Base-by-base conservation (phyloP, 35 echinoderm and acorn worm species). In the Amphiura filiformis region DNA sequence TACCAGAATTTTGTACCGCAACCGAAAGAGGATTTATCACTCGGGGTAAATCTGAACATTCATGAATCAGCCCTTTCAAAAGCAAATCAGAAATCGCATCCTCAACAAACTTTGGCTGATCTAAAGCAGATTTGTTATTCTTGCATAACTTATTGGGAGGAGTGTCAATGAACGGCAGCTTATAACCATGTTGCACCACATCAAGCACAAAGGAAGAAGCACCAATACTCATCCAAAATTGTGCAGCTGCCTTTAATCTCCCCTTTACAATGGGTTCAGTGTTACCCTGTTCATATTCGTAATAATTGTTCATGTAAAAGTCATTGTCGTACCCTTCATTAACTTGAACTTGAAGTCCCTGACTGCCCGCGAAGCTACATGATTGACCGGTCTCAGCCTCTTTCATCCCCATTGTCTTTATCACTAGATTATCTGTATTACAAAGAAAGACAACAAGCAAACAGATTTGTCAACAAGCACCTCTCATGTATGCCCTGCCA, bases 1-100 rank as follows among this genome's bases (percentile, higher is more conserved):
- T 86, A 42, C 82, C 82, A 28, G 57, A 78, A 39, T 40, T 89
- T 39, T 90, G 80, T 1, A 84, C 35, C 30, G 82, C 35, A 37
- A 78, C 89, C 20, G 81, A 77, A 78, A 91, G 82, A 13, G 89
- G 81, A 33, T 84, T 78, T 18, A 91, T 64, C 52, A 77, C 39
- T 34, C 57, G 32, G 37, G 88, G 88, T 5, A 32, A n/a, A 90
- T n/a, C 15, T 4, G 26, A 3, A 70, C 11, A 70, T 70, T 70
- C 61, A 70, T 26, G 1, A 70, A 42, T 38, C 18, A 17, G 57
- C 11, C 37, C 38, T 49, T 89, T 82, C 13, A 4, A 20, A 20
- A 32, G 39, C 0, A 89, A 39, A 4, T 89, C 78, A 18, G 22
- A 5, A 64, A 82, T 32, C 15, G 78, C 77, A 37, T 80, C 87